Percentiles rank a stretch among this genome's conserved stretches.
These are phyloP conservation scores for Callopanchax toddi DNA, from an alignment of 2,113 vertebrate species.

Conservation along the genomic window DNA sequence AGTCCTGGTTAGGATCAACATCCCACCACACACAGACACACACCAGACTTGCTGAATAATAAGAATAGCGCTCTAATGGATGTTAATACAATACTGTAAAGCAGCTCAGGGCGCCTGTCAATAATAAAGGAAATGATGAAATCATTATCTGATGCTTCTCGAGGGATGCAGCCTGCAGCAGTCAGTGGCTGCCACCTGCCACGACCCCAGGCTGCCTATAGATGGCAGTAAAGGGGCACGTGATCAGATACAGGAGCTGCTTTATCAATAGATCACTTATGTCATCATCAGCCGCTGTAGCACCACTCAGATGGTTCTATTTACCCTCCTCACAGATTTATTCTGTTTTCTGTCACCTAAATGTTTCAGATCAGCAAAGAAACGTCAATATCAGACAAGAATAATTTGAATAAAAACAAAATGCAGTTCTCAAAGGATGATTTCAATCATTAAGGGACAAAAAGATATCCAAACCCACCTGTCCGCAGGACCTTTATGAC, in stretches of 20 bases:
- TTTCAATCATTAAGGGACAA: too few relatives aligned
- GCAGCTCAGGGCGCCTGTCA: slow-evolving; percentile 44
- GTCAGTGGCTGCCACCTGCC: slow-evolving; percentile 22
- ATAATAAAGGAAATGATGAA: slow-evolving; percentile 60
- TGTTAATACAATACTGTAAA: slow-evolving; percentile 51
- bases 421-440: too few relatives aligned
- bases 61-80: slow-evolving; percentile 37
- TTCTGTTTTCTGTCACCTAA: too few relatives aligned
- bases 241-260: neutral
- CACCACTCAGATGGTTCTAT: neutral
- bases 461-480: too few relatives aligned
- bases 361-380: too few relatives aligned
- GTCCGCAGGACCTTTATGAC: too few relatives aligned
- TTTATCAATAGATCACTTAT: slow-evolving; percentile 15
- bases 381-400: too few relatives aligned
- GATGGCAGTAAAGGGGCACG: slow-evolving; percentile 59
- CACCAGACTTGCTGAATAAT: slow-evolving; percentile 12
- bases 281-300: neutral
- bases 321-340: too few relatives aligned
- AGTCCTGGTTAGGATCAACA: slow-evolving; percentile 35
- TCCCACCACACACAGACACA: slow-evolving; percentile 9
- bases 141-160: slow-evolving; percentile 49
- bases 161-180: slow-evolving; percentile 11
- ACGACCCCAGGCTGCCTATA: slow-evolving; percentile 20
- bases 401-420: too few relatives aligned